Evolutionary conservation across 1,140 invertebrate genomes (phyloP).

Genomic region (Aphis craccivora): DNA sequence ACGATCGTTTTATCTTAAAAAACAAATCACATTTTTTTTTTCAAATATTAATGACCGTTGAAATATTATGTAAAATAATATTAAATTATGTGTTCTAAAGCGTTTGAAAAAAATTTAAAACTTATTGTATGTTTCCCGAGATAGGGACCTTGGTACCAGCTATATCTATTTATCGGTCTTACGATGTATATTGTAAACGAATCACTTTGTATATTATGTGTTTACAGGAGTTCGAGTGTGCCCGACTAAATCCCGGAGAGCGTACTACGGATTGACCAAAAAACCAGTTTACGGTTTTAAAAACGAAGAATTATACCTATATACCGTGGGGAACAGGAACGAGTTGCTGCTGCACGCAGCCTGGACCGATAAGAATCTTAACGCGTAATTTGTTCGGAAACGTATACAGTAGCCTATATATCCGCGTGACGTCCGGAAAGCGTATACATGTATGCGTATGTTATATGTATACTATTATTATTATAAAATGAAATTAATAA

Average conservation of each 20-base stretch:
- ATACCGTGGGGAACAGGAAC: neutral
- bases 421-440: neutral
- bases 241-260: neutral
- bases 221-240: neutral
- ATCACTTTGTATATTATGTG: no score
- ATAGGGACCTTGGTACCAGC: no score
- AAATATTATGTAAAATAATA: neutral
- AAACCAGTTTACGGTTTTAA: conserved; percentile 23
- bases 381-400: conserved; percentile 42
- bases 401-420: neutral
- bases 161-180: no score
- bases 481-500: neutral
- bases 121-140: no score
- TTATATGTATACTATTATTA: neutral
- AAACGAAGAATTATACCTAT: neutral
- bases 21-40: neutral
- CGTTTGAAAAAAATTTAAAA: no score
- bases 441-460: neutral
- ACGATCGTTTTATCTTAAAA: neutral
- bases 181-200: no score
- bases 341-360: neutral
- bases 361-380: conserved; percentile 4
- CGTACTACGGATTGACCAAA: neutral
- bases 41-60: neutral
- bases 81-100: neutral